These are phyloP conservation scores for Caradrina kadenii DNA, from an alignment of 2,888 invertebrate genomes.

Conservation along the genomic window DNA sequence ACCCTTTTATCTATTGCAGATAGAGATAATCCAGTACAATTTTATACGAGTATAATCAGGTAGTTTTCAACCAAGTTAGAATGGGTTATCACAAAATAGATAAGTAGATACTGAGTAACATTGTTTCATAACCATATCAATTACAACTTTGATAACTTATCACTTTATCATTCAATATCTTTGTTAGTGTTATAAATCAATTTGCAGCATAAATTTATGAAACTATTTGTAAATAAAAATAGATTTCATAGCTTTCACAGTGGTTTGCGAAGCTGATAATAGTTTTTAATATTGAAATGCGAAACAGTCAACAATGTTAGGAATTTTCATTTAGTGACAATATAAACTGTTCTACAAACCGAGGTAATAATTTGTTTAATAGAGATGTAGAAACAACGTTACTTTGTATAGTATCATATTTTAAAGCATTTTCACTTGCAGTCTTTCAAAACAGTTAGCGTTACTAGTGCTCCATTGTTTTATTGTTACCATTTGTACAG, in stretches of 20 bases:
- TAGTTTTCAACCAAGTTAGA: slow-evolving; percentile 65
- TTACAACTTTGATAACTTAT: slow-evolving; percentile 64
- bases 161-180: slow-evolving; percentile 58
- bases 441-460: neutral
- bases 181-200: slow-evolving; percentile 52
- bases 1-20: slow-evolving; percentile 46
- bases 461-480: neutral
- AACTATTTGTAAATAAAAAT: slow-evolving; percentile 18
- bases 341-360: neutral
- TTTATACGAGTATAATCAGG: slow-evolving; percentile 68
- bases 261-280: slow-evolving; percentile 7
- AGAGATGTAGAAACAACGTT: neutral
- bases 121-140: slow-evolving; percentile 70
- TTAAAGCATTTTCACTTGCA: slow-evolving; percentile 3
- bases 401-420: neutral
- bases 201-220: slow-evolving; percentile 28
- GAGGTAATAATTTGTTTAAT: slow-evolving; percentile 5
- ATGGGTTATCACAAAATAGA: slow-evolving; percentile 61
- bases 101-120: slow-evolving; percentile 61
- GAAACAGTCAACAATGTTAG: slow-evolving; percentile 1
- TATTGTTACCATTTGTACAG: neutral
- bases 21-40: slow-evolving; percentile 52
- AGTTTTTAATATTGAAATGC: slow-evolving; percentile 10
- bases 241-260: slow-evolving; percentile 11
- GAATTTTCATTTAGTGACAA: slow-evolving; percentile 9